Evolutionary conservation across 2,113 vertebrate species (phyloP), one percentile per base, ranked within the genome.

Genomic region (Eurypyga helias): DNA sequence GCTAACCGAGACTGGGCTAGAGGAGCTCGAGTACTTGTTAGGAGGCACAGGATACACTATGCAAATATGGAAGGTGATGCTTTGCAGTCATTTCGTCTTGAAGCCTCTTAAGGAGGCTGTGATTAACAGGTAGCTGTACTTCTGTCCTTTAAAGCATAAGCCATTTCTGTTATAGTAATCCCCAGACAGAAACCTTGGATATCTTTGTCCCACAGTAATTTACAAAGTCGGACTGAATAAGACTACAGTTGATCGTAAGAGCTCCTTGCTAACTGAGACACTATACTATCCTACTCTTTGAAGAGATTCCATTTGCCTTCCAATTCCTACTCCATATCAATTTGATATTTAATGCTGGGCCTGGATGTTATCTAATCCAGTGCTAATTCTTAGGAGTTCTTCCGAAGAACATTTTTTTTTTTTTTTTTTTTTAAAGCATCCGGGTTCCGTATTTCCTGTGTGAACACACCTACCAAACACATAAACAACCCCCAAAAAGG

Each of bases 1-100:
- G 24, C 19, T 62, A 8, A 25, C 34, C 69, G 54, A 52, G 17
- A 24, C 24, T n/a, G 64, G 33, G 51, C 43, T 67, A 13, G 25
- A 25, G 2, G 1, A 61, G 13, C 29, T 69, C 34, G 65, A 21
- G 45, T 69, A 23, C 6, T 79, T 31, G 31, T 4, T 62, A 54
- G 17, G 29, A 38, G 13, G 17, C 0, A 3, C 33, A 33, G 17
- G 25, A 43, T 87, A 24, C 17, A 16, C n/a, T n/a, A 0, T 12
- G 11, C 52, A 46, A 38, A 43, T 75, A 15, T 2, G 4, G 13
- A 46, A 83, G 7, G 19, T 80, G 52, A 23, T 80, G 29, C 25
- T 85, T 92, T 26, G 15, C 25, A 26, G n/a, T 79, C 21, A 7
- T 69, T 36, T 54, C 83, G 55, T n/a, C 48, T 75, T 75, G 52